phyloP scores from a whole-genome alignment of 2,797 vertebrate species.

The Carcharodon carcharias region DNA sequence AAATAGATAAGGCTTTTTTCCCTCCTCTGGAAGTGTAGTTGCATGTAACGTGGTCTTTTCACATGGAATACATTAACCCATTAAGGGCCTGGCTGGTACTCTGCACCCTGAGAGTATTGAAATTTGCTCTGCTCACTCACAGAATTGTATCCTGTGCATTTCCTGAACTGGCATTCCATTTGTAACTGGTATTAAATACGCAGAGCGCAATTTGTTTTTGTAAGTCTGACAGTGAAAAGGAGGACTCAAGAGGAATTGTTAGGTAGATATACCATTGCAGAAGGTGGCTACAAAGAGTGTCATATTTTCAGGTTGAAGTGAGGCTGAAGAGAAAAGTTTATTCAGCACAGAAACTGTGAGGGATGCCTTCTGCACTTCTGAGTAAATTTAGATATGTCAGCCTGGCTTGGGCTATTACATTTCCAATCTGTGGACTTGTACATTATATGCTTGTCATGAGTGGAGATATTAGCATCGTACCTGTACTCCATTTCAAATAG shows the following conservation, averaged over 20 bases:
- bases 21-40: no score
- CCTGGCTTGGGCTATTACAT: background rate
- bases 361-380: background rate
- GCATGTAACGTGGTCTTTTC: background rate
- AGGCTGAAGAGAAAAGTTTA: background rate
- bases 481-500: background rate
- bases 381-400: background rate
- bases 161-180: background rate
- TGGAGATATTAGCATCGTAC: background rate
- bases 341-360: background rate
- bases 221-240: constrained; percentile 47
- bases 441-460: background rate
- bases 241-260: background rate
- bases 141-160: background rate
- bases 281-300: background rate
- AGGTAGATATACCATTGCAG: background rate
- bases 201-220: constrained; percentile 46
- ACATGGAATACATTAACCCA: background rate
- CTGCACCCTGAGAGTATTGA: background rate
- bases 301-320: background rate
- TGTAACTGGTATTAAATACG: background rate
- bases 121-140: background rate
- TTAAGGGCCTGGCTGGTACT: background rate
- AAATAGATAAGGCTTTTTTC: background rate
- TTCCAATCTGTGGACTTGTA: background rate